These are phyloP conservation scores for Cartodere bifasciata DNA, from an alignment of 2,888 invertebrate genomes.

Conservation along the genomic window DNA sequence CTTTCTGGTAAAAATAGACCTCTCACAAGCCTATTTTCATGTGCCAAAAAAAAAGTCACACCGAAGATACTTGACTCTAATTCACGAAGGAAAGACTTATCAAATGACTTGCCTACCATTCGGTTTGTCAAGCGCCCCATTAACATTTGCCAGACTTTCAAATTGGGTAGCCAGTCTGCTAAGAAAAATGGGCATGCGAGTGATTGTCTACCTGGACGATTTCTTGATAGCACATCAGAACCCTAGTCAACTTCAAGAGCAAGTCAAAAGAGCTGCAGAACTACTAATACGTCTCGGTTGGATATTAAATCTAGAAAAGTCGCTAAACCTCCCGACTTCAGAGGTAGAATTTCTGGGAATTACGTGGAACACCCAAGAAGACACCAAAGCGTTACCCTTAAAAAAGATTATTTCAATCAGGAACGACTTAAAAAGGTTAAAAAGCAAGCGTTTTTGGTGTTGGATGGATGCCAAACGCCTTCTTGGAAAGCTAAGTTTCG, in stretches of 20 bases:
- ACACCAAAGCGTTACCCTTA: conserved; percentile 4
- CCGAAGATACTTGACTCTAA: conserved; percentile 12
- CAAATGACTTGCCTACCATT: conserved; percentile 18
- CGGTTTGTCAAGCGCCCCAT: conserved; percentile 19
- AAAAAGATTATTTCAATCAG: conserved; percentile 2
- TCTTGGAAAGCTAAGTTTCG: no score
- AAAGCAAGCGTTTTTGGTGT: conserved; percentile 6
- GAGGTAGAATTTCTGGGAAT: conserved; percentile 15
- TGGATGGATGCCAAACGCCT: conserved; percentile 6
- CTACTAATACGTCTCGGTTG: no score
- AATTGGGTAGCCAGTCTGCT: conserved; percentile 18
- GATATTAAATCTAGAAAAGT: not conserved
- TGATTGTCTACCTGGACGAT: conserved; percentile 22
- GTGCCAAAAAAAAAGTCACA: conserved; percentile 13
- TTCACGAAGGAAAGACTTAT: conserved; percentile 10
- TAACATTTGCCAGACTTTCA: conserved; percentile 16
- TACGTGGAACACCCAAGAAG: conserved; percentile 11
- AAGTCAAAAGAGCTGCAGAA: no score
- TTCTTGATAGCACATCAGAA: no score
- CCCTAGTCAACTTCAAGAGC: no score
- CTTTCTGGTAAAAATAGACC: conserved; percentile 14
- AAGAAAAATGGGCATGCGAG: conserved; percentile 13
- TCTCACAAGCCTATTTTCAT: conserved; percentile 17
- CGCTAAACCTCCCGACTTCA: not conserved
- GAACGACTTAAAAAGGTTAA: conserved; percentile 5